Evolutionary conservation across 2,888 invertebrate genomes (phyloP).

Genomic region (Calephelis perditalis): DNA sequence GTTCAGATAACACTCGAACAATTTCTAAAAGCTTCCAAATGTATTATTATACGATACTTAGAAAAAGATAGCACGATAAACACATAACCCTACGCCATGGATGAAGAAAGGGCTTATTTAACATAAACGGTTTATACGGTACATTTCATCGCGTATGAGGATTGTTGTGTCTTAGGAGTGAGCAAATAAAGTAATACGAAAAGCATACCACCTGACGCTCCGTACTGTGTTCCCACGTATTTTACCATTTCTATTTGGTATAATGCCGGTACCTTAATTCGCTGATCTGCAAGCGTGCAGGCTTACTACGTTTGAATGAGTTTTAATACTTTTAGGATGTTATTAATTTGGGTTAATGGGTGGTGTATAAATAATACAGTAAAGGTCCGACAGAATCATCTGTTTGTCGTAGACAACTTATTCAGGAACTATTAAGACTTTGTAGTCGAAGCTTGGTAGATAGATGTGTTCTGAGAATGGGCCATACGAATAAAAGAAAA

Average conservation of each 20-base stretch:
- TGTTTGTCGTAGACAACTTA: too few species aligned
- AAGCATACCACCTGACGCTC: slow-evolving; percentile 50
- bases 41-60: slow-evolving; percentile 23
- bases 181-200: slow-evolving; percentile 54
- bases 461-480: too few species aligned
- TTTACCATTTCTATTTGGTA: slow-evolving; percentile 39
- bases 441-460: too few species aligned
- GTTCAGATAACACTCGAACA: slow-evolving; percentile 15
- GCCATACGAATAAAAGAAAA: too few species aligned
- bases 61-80: slow-evolving; percentile 31
- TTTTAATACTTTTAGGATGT: too few species aligned
- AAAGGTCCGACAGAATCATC: too few species aligned
- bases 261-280: slow-evolving; percentile 49
- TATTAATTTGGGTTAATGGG: too few species aligned
- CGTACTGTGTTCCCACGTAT: slow-evolving; percentile 53
- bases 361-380: too few species aligned
- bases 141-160: slow-evolving; percentile 44
- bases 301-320: slow-evolving; percentile 45
- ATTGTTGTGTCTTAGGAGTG: slow-evolving; percentile 42
- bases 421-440: too few species aligned
- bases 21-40: not conserved
- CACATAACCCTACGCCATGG: slow-evolving; percentile 45
- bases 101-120: slow-evolving; percentile 62
- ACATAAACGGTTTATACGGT: slow-evolving; percentile 42
- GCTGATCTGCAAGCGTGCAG: slow-evolving; percentile 56